Conservation (phyloP, 1,140 invertebrate species). For the Hyles euphorbiae region DNA sequence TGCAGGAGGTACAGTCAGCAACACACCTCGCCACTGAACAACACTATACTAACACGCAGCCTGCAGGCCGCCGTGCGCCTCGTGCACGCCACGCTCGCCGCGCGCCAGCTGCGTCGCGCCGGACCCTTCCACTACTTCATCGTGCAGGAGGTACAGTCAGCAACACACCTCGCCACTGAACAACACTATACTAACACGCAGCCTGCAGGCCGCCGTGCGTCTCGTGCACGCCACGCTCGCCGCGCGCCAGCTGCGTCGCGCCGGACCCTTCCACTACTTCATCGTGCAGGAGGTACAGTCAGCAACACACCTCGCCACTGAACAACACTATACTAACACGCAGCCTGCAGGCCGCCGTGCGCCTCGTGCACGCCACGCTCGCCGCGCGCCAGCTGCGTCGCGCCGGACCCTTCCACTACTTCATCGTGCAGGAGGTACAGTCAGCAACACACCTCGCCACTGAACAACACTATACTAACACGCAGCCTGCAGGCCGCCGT, state of each 20-base stretch:
- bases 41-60: no score
- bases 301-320: no score
- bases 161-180: no score
- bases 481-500: slow-evolving; percentile 83
- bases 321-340: slow-evolving; percentile 49
- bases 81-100: slow-evolving; percentile 88
- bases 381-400: slow-evolving; percentile 88
- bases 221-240: slow-evolving; percentile 90
- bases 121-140: slow-evolving; percentile 94
- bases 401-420: slow-evolving; percentile 94
- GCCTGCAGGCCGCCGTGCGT: slow-evolving; percentile 84
- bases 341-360: slow-evolving; percentile 83
- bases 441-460: no score
- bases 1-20: slow-evolving; percentile 79
- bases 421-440: slow-evolving; percentile 85
- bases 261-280: slow-evolving; percentile 93
- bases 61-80: slow-evolving; percentile 85
- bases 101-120: slow-evolving; percentile 87
- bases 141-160: slow-evolving; percentile 80
- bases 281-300: slow-evolving; percentile 83
- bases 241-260: slow-evolving; percentile 87
- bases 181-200: no score
- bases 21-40: no score
- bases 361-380: slow-evolving; percentile 88
- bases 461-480: slow-evolving; percentile 39